Percentiles rank a stretch among this genome's conserved stretches.
Conservation (phyloP, 2,797 vertebrate species). For the Gymnothorax javanicus region DNA sequence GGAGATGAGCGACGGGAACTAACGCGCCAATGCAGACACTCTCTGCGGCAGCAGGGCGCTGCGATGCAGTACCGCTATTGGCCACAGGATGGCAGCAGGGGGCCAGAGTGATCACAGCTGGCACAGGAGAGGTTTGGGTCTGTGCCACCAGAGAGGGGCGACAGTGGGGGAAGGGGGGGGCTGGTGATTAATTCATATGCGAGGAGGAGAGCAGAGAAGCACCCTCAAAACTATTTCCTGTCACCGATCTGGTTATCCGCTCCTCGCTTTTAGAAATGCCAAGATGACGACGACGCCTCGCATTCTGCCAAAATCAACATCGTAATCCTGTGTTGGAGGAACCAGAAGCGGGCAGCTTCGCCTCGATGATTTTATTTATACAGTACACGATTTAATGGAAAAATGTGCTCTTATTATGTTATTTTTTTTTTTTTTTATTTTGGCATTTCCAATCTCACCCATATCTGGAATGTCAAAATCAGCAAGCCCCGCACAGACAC, state of each 20-base stretch:
- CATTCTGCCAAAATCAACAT: neutral
- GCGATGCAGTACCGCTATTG: constrained; percentile 32
- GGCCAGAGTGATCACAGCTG: constrained; percentile 9
- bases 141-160: neutral
- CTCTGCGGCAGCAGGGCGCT: neutral
- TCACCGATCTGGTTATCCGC: neutral
- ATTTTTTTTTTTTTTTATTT: too few relatives aligned
- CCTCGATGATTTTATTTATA: neutral
- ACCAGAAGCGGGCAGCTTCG: neutral
- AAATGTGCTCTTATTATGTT: too few relatives aligned
- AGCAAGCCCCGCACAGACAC: too few relatives aligned
- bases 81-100: constrained; percentile 49
- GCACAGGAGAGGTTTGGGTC: neutral
- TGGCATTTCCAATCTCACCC: too few relatives aligned
- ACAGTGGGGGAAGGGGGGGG: neutral
- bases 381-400: neutral
- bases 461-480: too few relatives aligned
- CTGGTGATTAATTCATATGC: neutral
- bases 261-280: neutral
- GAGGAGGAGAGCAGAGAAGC: constrained; percentile 16
- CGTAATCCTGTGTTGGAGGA: neutral
- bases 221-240: neutral
- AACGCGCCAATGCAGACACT: neutral
- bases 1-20: neutral
- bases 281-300: neutral